phyloP scores from a whole-genome alignment of 1,140 invertebrate genomes.

The Cydia fagiglandana region DNA sequence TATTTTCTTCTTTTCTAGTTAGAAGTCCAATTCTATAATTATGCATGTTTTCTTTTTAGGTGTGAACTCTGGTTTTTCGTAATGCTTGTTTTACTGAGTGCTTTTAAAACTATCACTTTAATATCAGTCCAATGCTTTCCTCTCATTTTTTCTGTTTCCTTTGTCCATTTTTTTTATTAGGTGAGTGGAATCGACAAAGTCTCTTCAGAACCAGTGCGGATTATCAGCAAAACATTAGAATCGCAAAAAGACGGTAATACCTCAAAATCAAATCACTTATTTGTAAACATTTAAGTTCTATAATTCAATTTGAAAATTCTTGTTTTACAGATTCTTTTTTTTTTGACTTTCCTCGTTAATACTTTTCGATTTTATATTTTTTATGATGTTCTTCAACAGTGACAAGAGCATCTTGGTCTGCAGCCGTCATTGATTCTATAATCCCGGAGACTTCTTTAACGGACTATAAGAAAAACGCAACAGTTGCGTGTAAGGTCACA shows the following conservation, averaged over 20 bases:
- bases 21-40: too few species aligned
- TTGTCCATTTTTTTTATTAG: not conserved
- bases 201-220: not conserved
- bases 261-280: not conserved
- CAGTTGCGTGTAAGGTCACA: slow-evolving; percentile 49
- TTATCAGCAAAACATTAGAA: not conserved
- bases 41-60: too few species aligned
- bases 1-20: too few species aligned
- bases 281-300: not conserved
- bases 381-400: slow-evolving; percentile 36
- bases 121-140: too few species aligned
- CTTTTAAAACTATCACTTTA: too few species aligned
- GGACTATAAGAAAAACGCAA: slow-evolving; percentile 46
- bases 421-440: slow-evolving; percentile 44
- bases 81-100: too few species aligned
- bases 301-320: too few species aligned
- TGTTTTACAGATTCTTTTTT: too few species aligned
- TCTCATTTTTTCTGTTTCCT: too few species aligned
- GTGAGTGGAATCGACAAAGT: not conserved
- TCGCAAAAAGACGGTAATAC: not conserved
- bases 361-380: not conserved
- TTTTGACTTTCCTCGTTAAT: not conserved
- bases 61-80: too few species aligned
- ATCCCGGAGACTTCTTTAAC: slow-evolving; percentile 39
- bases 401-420: slow-evolving; percentile 23